phyloP scores from a whole-genome alignment of 2,797 vertebrate species.

The Scomberomorus guttatus region DNA sequence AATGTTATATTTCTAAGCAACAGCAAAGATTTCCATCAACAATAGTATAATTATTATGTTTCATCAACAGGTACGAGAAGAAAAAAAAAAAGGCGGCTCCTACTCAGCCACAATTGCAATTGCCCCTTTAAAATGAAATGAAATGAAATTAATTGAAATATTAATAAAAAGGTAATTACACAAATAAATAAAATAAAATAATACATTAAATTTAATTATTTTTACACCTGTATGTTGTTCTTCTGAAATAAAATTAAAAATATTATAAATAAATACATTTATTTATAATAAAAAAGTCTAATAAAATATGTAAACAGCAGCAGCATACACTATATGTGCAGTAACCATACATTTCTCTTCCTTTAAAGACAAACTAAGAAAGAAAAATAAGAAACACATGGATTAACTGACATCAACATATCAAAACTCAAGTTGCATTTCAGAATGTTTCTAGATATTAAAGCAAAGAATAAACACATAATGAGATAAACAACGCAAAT shows the following conservation, averaged over 20 bases:
- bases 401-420: background rate
- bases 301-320: slow-evolving; percentile 3
- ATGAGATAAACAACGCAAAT: slow-evolving; percentile 8
- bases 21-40: background rate
- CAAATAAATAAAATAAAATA: background rate
- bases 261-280: background rate
- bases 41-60: background rate
- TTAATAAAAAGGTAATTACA: too few species aligned
- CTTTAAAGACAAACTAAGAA: background rate
- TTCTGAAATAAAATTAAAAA: background rate
- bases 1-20: background rate
- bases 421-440: background rate
- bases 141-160: too few species aligned
- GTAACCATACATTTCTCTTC: background rate
- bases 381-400: background rate
- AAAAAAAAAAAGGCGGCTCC: background rate
- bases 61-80: background rate
- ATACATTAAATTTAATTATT: background rate
- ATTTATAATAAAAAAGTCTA: background rate
- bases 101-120: background rate
- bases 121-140: background rate
- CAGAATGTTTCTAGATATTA: background rate
- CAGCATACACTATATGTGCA: background rate
- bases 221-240: too few species aligned
- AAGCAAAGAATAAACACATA: slow-evolving; percentile 1